Conservation (phyloP, 2,888 invertebrate genomes). For the Emesis furor region DNA sequence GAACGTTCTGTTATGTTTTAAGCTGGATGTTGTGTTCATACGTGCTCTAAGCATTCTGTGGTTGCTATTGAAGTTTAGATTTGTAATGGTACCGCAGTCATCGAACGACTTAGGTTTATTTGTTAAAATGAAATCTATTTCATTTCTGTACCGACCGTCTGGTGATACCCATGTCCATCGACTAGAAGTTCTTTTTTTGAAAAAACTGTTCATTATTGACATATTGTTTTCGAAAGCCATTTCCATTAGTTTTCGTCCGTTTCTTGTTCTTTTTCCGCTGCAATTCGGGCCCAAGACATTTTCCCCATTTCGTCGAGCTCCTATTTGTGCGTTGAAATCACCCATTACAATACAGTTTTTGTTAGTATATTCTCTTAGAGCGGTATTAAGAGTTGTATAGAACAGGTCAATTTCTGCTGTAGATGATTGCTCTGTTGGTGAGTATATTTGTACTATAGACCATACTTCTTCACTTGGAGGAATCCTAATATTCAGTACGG, state of each 20-base stretch:
- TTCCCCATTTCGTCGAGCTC: constrained; percentile 35
- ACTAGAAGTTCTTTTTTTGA: constrained; percentile 32
- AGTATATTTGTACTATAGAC: constrained; percentile 20
- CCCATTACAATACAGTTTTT: constrained; percentile 52
- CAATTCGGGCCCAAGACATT: constrained; percentile 34
- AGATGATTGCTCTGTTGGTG: constrained; percentile 6
- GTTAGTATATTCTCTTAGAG: constrained; percentile 30
- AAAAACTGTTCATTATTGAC: constrained; percentile 41
- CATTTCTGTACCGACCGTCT: constrained; percentile 41
- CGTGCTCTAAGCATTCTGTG: constrained; percentile 64
- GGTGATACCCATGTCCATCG: constrained; percentile 55
- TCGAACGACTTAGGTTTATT: constrained; percentile 32
- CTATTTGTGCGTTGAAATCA: constrained; percentile 49
- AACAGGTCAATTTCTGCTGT: constrained; percentile 12
- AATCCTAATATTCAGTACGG: constrained; percentile 10
- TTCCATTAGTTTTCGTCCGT: constrained; percentile 46
- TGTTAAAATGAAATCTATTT: constrained; percentile 57
- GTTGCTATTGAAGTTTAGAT: constrained; percentile 65
- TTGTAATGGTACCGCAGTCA: constrained; percentile 46
- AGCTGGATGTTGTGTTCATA: constrained; percentile 23
- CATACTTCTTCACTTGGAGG: constrained; percentile 10
- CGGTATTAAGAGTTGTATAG: constrained; percentile 4
- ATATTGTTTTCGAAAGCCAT: constrained; percentile 38
- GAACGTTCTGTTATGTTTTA: constrained; percentile 24
- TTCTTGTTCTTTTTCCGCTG: constrained; percentile 41